phyloP scores from a whole-genome alignment of 2,888 invertebrate genomes.

The Tricholauxania praeusta region DNA sequence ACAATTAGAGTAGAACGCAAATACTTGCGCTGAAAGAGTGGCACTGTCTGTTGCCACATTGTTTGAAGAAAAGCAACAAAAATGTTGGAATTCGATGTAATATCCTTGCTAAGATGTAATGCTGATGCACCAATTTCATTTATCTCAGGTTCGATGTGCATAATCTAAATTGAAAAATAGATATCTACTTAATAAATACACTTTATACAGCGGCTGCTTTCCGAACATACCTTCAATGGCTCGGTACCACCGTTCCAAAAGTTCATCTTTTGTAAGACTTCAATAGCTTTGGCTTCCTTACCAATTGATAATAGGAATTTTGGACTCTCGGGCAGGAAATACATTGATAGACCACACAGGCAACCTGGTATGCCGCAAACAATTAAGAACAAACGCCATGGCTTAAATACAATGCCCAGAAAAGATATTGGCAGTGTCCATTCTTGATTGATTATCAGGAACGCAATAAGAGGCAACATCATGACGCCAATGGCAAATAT shows the following conservation, averaged over 20 bases:
- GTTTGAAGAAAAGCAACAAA: slow-evolving; percentile 48
- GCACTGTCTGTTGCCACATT: slow-evolving; percentile 62
- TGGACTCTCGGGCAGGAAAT: slow-evolving; percentile 62
- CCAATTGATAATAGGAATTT: slow-evolving; percentile 59
- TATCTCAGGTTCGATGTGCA: slow-evolving; percentile 50
- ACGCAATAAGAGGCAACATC: slow-evolving; percentile 60
- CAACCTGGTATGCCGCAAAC: slow-evolving; percentile 60
- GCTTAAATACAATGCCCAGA: slow-evolving; percentile 57
- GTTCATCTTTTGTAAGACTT: slow-evolving; percentile 55
- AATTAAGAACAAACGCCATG: slow-evolving; percentile 62
- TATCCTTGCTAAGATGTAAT: slow-evolving; percentile 17
- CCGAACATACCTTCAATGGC: slow-evolving; percentile 44
- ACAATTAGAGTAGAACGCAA: slow-evolving; percentile 56
- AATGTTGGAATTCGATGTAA: slow-evolving; percentile 45
- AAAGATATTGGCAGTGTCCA: slow-evolving; percentile 55
- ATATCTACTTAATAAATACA: neutral
- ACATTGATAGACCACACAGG: slow-evolving; percentile 53
- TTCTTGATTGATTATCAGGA: slow-evolving; percentile 59
- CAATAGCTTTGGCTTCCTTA: slow-evolving; percentile 54
- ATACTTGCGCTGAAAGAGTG: slow-evolving; percentile 58
- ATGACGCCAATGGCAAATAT: slow-evolving; percentile 61
- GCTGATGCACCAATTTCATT: slow-evolving; percentile 40
- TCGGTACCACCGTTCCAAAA: slow-evolving; percentile 53
- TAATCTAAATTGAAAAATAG: slow-evolving; percentile 41
- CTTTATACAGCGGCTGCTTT: neutral